phyloP scores from a whole-genome alignment of 2,797 vertebrate genomes.

The Pipistrellus pipistrellus region DNA sequence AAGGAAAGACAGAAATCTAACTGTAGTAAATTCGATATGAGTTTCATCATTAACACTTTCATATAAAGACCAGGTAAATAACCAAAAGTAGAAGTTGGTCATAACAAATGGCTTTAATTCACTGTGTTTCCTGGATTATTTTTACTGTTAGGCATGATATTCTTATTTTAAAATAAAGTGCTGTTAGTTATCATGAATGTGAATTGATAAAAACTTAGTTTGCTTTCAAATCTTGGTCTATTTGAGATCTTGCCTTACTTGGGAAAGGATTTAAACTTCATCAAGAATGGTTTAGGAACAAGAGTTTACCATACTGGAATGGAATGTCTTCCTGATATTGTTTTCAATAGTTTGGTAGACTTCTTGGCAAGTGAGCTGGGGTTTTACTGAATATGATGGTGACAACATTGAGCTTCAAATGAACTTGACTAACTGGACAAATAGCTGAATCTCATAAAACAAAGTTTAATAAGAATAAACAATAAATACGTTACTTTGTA shows the following conservation, averaged over 20 bases:
- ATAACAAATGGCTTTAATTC: background rate
- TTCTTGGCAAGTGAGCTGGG: slow-evolving; percentile 26
- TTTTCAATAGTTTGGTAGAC: background rate
- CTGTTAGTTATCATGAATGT: background rate
- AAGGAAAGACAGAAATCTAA: slow-evolving; percentile 54
- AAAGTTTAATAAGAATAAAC: slow-evolving; percentile 9
- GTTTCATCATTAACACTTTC: slow-evolving; percentile 43
- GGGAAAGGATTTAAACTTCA: background rate
- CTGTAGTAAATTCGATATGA: slow-evolving; percentile 47
- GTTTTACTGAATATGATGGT: background rate
- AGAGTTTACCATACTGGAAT: background rate
- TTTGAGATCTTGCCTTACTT: slow-evolving; percentile 3
- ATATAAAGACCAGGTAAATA: slow-evolving; percentile 17
- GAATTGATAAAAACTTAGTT: slow-evolving; percentile 1
- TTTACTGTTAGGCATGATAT: slow-evolving; percentile 9
- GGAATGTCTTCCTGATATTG: background rate
- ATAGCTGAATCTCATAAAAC: background rate
- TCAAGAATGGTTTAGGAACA: background rate
- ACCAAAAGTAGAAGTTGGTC: background rate
- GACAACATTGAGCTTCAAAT: background rate
- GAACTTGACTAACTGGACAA: background rate
- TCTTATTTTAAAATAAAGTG: slow-evolving; percentile 40
- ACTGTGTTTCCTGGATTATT: slow-evolving; percentile 17
- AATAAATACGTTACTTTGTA: background rate
- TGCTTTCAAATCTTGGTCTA: background rate